phyloP scores from a whole-genome alignment of 2,888 invertebrate genomes.

The Andrena dorsata region DNA sequence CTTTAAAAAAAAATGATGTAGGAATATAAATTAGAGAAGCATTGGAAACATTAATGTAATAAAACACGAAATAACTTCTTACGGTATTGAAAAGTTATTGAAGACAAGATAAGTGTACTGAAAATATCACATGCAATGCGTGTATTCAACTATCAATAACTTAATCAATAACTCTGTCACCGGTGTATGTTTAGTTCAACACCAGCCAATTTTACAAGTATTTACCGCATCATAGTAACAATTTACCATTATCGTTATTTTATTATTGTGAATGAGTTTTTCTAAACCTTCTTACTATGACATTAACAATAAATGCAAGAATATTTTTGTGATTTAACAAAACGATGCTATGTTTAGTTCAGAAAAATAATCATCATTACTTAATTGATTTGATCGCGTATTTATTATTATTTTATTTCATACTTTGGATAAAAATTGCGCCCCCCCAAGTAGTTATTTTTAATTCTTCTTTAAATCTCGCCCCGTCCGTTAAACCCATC shows the following conservation, averaged over 20 bases:
- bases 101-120: constrained; percentile 29
- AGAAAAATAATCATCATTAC: neutral
- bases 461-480: too few species aligned
- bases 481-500: too few species aligned
- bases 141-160: constrained; percentile 50
- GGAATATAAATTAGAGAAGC: too few species aligned
- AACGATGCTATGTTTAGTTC: neutral
- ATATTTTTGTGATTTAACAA: neutral
- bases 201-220: constrained; percentile 45
- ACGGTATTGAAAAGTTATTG: constrained; percentile 14
- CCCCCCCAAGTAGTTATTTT: neutral
- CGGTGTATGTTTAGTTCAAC: constrained; percentile 48
- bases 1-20: neutral
- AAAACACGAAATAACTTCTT: constrained; percentile 1
- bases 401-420: neutral
- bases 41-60: neutral
- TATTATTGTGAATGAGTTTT: neutral
- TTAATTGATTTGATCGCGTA: neutral
- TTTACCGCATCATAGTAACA: constrained; percentile 17
- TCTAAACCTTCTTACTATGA: neutral
- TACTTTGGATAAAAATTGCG: neutral
- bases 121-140: constrained; percentile 39
- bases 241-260: neutral
- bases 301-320: neutral
- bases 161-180: constrained; percentile 50